Base-by-base conservation (phyloP, 2,113 vertebrate genomes). In the Perccottus glenii region DNA sequence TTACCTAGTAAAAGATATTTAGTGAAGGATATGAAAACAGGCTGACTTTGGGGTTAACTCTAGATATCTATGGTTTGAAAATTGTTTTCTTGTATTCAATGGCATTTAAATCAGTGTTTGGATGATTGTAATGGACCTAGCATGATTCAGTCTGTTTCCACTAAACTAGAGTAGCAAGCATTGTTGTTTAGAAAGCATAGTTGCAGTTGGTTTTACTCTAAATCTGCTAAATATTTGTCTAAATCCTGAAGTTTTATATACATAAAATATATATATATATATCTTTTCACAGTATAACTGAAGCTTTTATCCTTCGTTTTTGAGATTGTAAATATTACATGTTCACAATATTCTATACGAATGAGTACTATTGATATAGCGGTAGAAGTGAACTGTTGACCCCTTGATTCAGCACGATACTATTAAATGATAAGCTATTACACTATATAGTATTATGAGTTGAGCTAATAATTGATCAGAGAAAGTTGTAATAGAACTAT, bases 301-400 rank as follows among this genome's bases (percentile, higher is more conserved):
- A 86, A 89, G 81, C 85, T 89, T 84, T 87, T 89, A 82, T 80
- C 79, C 77, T 73, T 87, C 73, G 75, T 81, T 96, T 96, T 94
- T 94, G 93, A 92, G 93, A 95, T 89, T 98, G 97, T 98, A 98
- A 95, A 98, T 98, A 96, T 89, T 91, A 93, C 93, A 94, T 92
- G 93, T 94, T 93, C 73, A 84, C 76, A 87, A 86, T 89, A 92
- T 90, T 91, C 87, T 92, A 90, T 91, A 91, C 88, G 86, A 92
- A 84, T 82, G 56, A 88, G 69, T 87, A 83, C 77, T 81, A 83
- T 91, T 86, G 79, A 89, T 88, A 93, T 94, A 95, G 93, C 93
- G 60, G 78, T 90, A 93, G 92, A 89, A 88, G 92, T 95, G 91
- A 92, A 94, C 94, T 93, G 93, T 82, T 93, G 90, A 93, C 93